Base-by-base conservation (phyloP, 2,888 invertebrate genomes). In the Brachylomia viminalis region DNA sequence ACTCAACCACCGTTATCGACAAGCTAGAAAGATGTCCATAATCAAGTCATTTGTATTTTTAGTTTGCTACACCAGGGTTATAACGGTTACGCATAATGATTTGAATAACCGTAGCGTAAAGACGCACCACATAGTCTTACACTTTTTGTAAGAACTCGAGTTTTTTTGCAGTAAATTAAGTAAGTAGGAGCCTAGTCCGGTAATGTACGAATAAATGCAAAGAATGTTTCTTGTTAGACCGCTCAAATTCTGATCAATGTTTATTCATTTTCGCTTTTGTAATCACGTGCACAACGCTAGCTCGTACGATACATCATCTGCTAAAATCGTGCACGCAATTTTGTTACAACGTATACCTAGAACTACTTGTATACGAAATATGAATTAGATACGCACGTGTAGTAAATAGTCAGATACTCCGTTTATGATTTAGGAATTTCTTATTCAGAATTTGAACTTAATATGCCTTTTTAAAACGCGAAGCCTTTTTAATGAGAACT, bases 31-130 rank as follows among this genome's bases (percentile, higher is more conserved):
- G 68, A 77, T 67, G 70, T 64, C 69, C 56, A 47, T 76, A 80
- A 81, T 83, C 49, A 80, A 84, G 77, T 86, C 70, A 84, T 84
- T 88, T 86, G 77, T 83, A 87, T 75, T 81, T 82, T 85, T 75
- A 77, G 75, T 74, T 82, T 62, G 78, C 79, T 80, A 81, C 77
- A 73, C 66, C 75, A 73, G 64, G 65, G 71, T 68, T 75, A 75
- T 72, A 77, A 80, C 74, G 69, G 88, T 84, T 86, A 80, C 74
- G 75, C 77, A 58, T 77, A 72, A 77, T 86, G 72, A 86, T 87
- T 86, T 84, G 73, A 87, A 87, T 87, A 86, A 82, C 79, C 59
- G 82, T 87, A 86, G 59, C 71, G 73, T 69, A 68, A 79, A 80
- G 77, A 42, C 77, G 66, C 76, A 72, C 76, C 72, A 54, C 78